phyloP scores from a whole-genome alignment of 2,113 vertebrate genomes.

The Lepidothrix coronata region DNA sequence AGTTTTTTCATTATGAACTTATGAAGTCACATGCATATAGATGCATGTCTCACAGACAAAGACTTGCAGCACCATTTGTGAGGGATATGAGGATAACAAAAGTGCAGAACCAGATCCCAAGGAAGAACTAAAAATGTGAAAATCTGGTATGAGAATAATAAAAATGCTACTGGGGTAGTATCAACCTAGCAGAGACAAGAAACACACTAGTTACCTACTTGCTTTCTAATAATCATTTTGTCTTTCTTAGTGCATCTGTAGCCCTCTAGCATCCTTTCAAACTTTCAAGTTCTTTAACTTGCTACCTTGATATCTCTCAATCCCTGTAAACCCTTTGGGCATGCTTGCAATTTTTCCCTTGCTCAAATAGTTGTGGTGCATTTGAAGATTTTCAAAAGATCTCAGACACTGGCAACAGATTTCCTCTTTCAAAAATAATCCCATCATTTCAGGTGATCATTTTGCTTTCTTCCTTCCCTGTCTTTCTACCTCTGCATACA shows the following conservation, averaged over 20 bases:
- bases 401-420: background rate
- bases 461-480: background rate
- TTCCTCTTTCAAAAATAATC: slow-evolving; percentile 28
- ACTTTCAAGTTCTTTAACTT: background rate
- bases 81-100: background rate
- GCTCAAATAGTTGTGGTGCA: background rate
- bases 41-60: background rate
- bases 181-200: background rate
- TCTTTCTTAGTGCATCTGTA: background rate
- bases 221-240: background rate
- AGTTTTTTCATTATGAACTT: background rate
- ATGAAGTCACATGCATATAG: background rate
- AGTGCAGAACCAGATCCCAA: background rate
- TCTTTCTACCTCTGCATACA: background rate
- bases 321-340: background rate
- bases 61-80: background rate
- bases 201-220: background rate
- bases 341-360: background rate
- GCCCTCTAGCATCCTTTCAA: background rate
- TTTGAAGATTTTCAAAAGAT: slow-evolving; percentile 20
- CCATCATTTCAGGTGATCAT: slow-evolving; percentile 20
- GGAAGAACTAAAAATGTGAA: background rate
- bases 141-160: background rate
- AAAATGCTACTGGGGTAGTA: background rate
- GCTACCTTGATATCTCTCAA: background rate